Base-by-base conservation (phyloP, 1,140 invertebrate species). In the Platyscapa corneri region DNA sequence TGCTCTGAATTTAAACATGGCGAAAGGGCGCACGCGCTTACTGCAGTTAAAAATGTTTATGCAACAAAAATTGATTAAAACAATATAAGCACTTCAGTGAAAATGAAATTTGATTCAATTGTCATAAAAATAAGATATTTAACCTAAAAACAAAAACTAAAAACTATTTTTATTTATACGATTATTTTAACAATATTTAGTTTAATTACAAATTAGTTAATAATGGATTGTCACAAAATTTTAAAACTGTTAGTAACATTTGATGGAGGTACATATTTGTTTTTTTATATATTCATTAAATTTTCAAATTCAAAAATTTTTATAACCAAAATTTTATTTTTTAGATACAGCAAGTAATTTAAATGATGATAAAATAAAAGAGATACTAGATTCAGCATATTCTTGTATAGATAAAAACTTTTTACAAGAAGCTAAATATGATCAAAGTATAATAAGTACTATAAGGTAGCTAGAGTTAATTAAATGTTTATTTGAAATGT, bases 401-500 rank as follows among this genome's bases (percentile, higher is more conserved):
- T 56, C 49, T 3, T 20, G 75, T 82, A 72, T 90, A 53, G 30
- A 83, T 83, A n/a, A 89, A 87, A 60, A 88, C 46, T 46, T 89
- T 82, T 86, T 86, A 84, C 20, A 87, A 64, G 18, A 82, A 49
- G 80, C 89, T 70, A 23, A 80, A 64, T n/a, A 86, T 34, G 64
- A 87, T 46, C 81, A 88, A 64, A 79, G 20, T 3, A 20, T 60
- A 74, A 83, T 86, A 56, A 83, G 42, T 37, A n/a, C 82, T 18
- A 39, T 77, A 27, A 77, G 84, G 39, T 76, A 88, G 86, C 81
- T 79, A 18, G 85, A 86, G 89, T 90, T 88, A 80, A 53, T 49
- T 67, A 64, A 32, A 32, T 39, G 27, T 65, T 83, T 78, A 37
- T 81, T 37, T 56, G 8, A 72, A 6, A 72, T 5, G 0, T 23